Evolutionary conservation across 2,888 invertebrate species (phyloP), one percentile per base, ranked within the genome.

Genomic region (Habroteleia sp.): DNA sequence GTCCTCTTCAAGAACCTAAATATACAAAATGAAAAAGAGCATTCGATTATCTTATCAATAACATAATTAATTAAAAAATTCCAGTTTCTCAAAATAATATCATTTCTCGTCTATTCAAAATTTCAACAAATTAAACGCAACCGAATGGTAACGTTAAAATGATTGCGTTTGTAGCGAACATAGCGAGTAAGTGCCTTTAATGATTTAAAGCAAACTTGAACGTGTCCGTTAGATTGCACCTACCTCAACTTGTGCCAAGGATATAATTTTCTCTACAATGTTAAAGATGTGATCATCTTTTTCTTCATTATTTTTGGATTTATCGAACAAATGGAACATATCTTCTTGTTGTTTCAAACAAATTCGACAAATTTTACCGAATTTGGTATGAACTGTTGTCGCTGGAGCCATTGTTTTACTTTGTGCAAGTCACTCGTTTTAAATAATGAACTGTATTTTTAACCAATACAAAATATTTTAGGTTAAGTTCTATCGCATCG

Each of bases 171-270:
- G 10, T 5, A 31, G 33, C 8, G 1, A 27, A 54, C 20, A 11
- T 5, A 31, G 33, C 20, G 31, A 27, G 16, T 13, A 46, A 48
- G 2, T 11, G 17, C 1, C 8, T 14, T 23, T 42, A 31, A 44
- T 5, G 1, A 16, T 16, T 27, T 17, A 14, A 25, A 3, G 65
- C 46, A 58, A 69, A 58, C 35, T 62, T 58, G 73, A 77, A 78
- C 74, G 77, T 72, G 63, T 74, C 76, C 77, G 37, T 60, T 0
- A 13, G 3, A 14, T 16, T 6, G 11, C 72, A 77, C 81, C 72
- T 72, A 85, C 85, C 81, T 85, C 78, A 44, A 85, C 80, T 39
- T 79, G 77, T 23, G 85, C 82, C 16, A 85, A 80, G 6, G 81
- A 81, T 42, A 79, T 77, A 66, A 85, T 83, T 73, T 78, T 79